Conservation (phyloP, 2,113 vertebrate species). For the Echinops telfairi region DNA sequence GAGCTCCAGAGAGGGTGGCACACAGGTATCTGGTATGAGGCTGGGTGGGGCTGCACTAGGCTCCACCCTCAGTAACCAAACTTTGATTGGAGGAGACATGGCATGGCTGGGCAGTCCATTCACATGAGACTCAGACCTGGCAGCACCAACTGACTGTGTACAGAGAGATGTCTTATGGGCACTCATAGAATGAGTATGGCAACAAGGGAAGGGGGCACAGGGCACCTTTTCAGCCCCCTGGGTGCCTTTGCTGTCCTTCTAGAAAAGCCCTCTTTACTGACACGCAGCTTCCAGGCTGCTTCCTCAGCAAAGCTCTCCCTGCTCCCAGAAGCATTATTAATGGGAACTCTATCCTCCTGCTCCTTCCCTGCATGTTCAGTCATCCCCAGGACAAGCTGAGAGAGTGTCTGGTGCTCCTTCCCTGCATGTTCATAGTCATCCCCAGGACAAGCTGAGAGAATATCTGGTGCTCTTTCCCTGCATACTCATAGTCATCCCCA, state of each 20-base stretch:
- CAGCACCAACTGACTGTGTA: fast-evolving
- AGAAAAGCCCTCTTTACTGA: neutral
- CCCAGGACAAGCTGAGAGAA: neutral
- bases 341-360: neutral
- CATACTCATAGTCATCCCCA: neutral
- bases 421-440: no score
- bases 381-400: neutral
- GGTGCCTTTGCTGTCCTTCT: neutral
- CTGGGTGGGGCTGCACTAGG: neutral
- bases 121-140: neutral
- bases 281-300: neutral
- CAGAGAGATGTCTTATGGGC: neutral
- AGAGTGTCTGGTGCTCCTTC: no score
- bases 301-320: no score
- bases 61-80: neutral
- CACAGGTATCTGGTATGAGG: neutral
- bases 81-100: neutral
- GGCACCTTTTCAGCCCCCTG: neutral
- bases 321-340: no score
- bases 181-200: fast-evolving
- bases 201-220: fast-evolving
- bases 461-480: no score
- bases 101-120: neutral
- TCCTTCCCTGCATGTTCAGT: neutral
- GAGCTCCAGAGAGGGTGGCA: neutral